Evolutionary conservation across 2,797 vertebrate species (phyloP).

Genomic region (Eremophila alpestris): DNA sequence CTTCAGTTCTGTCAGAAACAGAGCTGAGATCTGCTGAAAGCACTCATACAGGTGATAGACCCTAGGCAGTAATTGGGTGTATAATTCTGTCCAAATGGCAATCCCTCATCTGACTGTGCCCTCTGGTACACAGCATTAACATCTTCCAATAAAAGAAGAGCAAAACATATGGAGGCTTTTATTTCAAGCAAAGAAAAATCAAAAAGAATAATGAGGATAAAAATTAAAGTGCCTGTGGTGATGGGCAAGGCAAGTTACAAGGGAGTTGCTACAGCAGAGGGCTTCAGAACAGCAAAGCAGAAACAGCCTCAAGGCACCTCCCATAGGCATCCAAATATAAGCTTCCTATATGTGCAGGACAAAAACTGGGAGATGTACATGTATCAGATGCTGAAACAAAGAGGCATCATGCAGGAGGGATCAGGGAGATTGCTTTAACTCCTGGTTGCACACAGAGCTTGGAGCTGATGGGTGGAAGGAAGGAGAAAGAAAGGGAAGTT

Average conservation of each 20-base stretch:
- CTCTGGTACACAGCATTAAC: conserved; percentile 14
- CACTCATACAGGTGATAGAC: conserved; percentile 21
- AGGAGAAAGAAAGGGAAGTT: background rate
- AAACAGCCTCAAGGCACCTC: background rate
- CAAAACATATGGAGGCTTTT: conserved; percentile 31
- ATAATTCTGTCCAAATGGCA: conserved; percentile 36
- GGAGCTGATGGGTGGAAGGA: background rate
- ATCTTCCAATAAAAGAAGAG: conserved; percentile 6
- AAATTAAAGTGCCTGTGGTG: conserved; percentile 17
- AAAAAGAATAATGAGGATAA: conserved; percentile 39
- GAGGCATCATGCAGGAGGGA: background rate
- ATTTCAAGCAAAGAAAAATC: conserved; percentile 17
- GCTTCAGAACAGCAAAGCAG: background rate
- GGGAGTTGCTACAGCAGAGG: background rate
- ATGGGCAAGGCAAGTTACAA: background rate
- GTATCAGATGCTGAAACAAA: background rate
- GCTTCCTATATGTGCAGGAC: background rate
- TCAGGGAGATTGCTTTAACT: background rate
- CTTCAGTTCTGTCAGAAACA: background rate
- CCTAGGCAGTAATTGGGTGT: background rate
- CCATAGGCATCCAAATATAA: background rate
- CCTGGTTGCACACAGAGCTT: background rate
- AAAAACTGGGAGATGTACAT: rapidly evolving
- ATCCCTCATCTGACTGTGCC: background rate
- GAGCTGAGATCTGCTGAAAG: background rate